Evolutionary conservation across 2,113 vertebrate genomes (phyloP), one percentile per base, ranked within the genome.

Genomic region (Merops nubicus): DNA sequence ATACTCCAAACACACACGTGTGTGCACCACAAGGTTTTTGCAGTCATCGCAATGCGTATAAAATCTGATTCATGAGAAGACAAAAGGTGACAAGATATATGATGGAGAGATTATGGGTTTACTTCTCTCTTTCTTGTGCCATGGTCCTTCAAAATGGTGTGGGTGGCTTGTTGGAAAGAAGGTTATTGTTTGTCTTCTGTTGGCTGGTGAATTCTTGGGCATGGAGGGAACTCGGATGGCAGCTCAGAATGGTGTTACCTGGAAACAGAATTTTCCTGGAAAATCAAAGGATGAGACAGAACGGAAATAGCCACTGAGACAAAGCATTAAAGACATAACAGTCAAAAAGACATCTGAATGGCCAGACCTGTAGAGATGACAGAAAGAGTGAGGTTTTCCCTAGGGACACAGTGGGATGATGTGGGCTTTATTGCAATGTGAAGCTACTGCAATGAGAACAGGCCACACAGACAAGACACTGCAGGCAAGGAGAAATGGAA

Each of bases 1-100:
- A 14, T 5, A 68, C 25, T 69, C 29, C 15, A 69, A 73, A 36
- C 5, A 1, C 19, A 11, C 1, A 0, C 4, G 5, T 12, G 3
- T 26, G 4, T 19, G 9, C 12, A 17, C 3, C 73, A 9, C 22
- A 70, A 48, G 12, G 51, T 56, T 77, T 87, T 34, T 31, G 23
- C 31, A 33, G 9, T 89, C 26, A 48, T 34, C 6, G 1, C 4
- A 73, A 56, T 11, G 3, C 23, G 7, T 64, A 20, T 6, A 69
- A 91, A 94, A 36, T 23, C 4, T 64, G 11, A 20, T 64, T 64
- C 2, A 1, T 76, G 48, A 60, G 81, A 77, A 81, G 12, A 16
- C 5, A 62, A 36, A 76, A 89, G 4, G 74, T 28, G 3, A 86
- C 20, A 88, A 65, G 10, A 33, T 34, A 34, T 18, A 19, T 34